Evolutionary conservation across 1,140 invertebrate species (phyloP).

Genomic region (Drosophila parabipectinata): DNA sequence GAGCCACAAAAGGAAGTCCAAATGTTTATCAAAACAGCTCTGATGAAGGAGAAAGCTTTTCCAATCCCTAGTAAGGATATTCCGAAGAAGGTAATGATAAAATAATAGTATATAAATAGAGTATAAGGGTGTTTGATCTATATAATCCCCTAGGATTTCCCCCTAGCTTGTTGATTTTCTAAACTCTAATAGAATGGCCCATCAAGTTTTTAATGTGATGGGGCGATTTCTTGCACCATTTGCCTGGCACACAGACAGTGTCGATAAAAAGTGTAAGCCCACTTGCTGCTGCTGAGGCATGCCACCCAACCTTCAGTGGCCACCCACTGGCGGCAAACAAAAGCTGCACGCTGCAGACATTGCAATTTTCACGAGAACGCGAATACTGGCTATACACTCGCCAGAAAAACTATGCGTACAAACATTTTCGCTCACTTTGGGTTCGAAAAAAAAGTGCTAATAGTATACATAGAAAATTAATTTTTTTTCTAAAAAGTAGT

Average conservation of each 20-base stretch:
- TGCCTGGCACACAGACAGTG: constrained; percentile 47
- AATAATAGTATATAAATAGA: neutral
- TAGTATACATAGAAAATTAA: too few relatives aligned
- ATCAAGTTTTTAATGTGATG: constrained; percentile 17
- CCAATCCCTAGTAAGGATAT: too few relatives aligned
- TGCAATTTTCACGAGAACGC: constrained; percentile 69
- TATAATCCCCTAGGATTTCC: too few relatives aligned
- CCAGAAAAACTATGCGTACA: too few relatives aligned
- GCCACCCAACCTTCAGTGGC: constrained; percentile 24
- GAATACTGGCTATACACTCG: constrained; percentile 32
- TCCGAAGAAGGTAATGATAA: too few relatives aligned
- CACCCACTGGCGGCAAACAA: constrained; percentile 61
- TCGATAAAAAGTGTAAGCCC: constrained; percentile 63
- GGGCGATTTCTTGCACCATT: constrained; percentile 74
- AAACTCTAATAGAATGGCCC: constrained; percentile 20
- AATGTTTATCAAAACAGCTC: constrained; percentile 10
- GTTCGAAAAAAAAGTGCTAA: too few relatives aligned
- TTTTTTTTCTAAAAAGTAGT: too few relatives aligned
- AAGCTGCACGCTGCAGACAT: constrained; percentile 76
- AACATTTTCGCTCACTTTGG: too few relatives aligned
- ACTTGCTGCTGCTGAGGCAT: constrained; percentile 32
- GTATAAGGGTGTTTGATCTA: neutral
- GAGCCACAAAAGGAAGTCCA: constrained; percentile 2
- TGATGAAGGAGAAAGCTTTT: neutral
- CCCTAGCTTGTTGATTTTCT: neutral